These are phyloP conservation scores for Nyctibius grandis DNA, from an alignment of 2,797 vertebrate genomes.

Conservation along the genomic window DNA sequence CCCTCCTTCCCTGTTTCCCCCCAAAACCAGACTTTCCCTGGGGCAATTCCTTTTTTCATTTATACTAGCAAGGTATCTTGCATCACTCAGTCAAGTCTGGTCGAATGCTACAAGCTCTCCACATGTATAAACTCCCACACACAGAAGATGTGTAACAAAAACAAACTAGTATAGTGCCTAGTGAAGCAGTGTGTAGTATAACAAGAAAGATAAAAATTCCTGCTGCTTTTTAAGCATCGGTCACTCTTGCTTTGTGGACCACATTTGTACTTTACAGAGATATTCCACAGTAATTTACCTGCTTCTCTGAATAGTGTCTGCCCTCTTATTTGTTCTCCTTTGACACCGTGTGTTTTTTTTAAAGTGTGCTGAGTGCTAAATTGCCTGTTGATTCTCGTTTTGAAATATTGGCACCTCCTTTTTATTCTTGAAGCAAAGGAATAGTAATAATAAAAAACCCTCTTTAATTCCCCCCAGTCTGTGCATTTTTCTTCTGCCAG, in stretches of 20 bases:
- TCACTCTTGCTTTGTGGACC: neutral
- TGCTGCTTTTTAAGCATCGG: neutral
- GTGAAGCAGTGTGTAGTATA: neutral
- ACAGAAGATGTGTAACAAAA: neutral
- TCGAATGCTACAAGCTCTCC: neutral
- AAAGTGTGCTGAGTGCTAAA: neutral
- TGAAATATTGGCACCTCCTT: neutral
- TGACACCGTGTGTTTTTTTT: accelerated
- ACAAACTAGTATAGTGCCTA: neutral
- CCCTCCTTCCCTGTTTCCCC: neutral
- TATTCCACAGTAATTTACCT: neutral
- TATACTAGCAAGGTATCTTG: neutral
- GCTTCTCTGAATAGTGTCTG: neutral
- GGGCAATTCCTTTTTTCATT: neutral
- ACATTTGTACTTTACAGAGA: neutral
- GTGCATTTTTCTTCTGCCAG: neutral
- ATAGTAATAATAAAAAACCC: neutral
- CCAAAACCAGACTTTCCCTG: neutral
- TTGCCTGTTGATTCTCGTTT: neutral
- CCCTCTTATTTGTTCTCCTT: neutral
- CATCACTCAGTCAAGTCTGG: neutral
- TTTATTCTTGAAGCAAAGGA: neutral
- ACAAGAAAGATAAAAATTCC: neutral
- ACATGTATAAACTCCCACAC: neutral
- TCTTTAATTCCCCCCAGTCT: neutral